A percentile compares a stretch with the other conserved stretches of the same genome.
Conservation (phyloP, 2,888 invertebrate genomes). For the Polydesmus complanatus region DNA sequence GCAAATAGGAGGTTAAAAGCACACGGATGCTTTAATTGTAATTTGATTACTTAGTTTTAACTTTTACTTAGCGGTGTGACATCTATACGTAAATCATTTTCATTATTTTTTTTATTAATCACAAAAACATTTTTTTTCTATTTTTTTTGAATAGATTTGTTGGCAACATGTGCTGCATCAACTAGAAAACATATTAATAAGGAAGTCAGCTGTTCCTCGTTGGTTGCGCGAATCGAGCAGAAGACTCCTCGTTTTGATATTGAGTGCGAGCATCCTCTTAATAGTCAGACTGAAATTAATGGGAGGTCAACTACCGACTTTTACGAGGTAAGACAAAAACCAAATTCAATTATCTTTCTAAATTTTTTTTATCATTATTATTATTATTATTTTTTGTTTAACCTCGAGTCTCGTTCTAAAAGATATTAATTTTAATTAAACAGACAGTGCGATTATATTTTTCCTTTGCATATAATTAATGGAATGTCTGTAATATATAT, state of each 20-base stretch:
- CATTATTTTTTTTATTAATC: neutral
- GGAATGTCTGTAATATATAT: too few species aligned
- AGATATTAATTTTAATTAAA: too few species aligned
- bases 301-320: conserved; percentile 91
- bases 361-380: too few species aligned
- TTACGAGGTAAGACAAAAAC: conserved; percentile 52
- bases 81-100: neutral
- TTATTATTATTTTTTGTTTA: too few species aligned
- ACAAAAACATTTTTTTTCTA: neutral
- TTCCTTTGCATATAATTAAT: too few species aligned
- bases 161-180: conserved; percentile 16
- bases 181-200: conserved; percentile 4
- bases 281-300: conserved; percentile 78
- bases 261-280: conserved; percentile 63
- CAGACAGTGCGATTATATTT: too few species aligned
- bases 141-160: conserved; percentile 13
- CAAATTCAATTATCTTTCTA: neutral
- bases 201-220: conserved; percentile 8
- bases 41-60: neutral
- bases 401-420: too few species aligned
- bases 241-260: conserved; percentile 61
- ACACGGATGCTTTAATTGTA: neutral
- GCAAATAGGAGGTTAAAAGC: neutral
- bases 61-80: neutral
- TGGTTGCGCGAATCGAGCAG: conserved; percentile 41